Evolutionary conservation across 2,113 vertebrate species (phyloP).

Genomic region (Danio rerio): GRCz12tu NC_133184.1:46314501-46315000

Average conservation of each 20-base stretch:
- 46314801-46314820: conserved; percentile 49
- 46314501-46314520: too few relatives aligned
- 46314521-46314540: too few relatives aligned
- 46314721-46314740: conserved; percentile 5
- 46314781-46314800: neutral
- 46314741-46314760: neutral
- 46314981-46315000: neutral
- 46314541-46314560: too few relatives aligned
- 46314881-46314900: conserved; percentile 42
- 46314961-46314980: neutral
- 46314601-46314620: neutral
- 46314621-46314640: neutral
- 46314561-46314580: neutral
- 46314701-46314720: conserved; percentile 40
- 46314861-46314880: conserved; percentile 1
- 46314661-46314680: neutral
- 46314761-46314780: neutral
- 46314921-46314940: conserved; percentile 32
- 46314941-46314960: conserved; percentile 36
- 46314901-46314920: conserved; percentile 15
- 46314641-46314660: conserved; percentile 20
- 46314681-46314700: conserved; percentile 8
- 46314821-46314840: conserved; percentile 40
- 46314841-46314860: conserved; percentile 27
- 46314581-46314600: neutral